phyloP scores from a whole-genome alignment of 2,888 invertebrate genomes.

The Thereva nobilitata region DNA sequence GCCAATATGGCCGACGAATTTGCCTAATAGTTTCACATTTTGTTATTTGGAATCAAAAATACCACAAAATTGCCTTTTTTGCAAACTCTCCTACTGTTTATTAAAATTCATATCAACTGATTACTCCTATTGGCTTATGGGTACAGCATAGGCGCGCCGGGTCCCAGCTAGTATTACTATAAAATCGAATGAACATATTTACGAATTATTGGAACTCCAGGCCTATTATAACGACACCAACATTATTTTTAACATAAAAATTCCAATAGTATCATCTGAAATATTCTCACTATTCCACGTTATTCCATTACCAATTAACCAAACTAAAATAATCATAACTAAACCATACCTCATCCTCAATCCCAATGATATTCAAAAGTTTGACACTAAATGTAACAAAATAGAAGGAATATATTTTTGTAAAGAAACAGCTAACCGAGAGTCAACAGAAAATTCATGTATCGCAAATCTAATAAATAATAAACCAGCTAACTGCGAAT shows the following conservation, averaged over 20 bases:
- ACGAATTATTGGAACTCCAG: constrained; percentile 40
- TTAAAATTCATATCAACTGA: too few species aligned
- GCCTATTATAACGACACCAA: constrained; percentile 39
- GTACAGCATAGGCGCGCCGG: too few species aligned
- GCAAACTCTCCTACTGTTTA: too few species aligned
- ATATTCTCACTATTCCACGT: constrained; percentile 36
- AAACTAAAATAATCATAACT: constrained; percentile 36
- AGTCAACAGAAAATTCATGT: constrained; percentile 24
- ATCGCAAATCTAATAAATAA: constrained; percentile 35
- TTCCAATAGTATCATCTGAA: constrained; percentile 35
- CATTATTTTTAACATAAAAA: constrained; percentile 40
- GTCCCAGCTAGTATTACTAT: too few species aligned
- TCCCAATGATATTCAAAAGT: constrained; percentile 28
- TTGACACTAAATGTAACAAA: constrained; percentile 22
- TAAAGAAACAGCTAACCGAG: constrained; percentile 16
- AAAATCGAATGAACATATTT: constrained; percentile 37
- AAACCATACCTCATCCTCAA: constrained; percentile 30
- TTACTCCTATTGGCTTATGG: too few species aligned
- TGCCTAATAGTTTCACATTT: too few species aligned
- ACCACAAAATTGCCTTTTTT: too few species aligned
- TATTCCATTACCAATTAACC: constrained; percentile 38
- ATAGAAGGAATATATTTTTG: constrained; percentile 34
- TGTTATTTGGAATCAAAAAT: too few species aligned
- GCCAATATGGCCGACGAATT: too few species aligned
- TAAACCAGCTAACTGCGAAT: constrained; percentile 21